Base-by-base conservation (phyloP, 2,888 invertebrate genomes). In the Thelaira solivaga region DNA sequence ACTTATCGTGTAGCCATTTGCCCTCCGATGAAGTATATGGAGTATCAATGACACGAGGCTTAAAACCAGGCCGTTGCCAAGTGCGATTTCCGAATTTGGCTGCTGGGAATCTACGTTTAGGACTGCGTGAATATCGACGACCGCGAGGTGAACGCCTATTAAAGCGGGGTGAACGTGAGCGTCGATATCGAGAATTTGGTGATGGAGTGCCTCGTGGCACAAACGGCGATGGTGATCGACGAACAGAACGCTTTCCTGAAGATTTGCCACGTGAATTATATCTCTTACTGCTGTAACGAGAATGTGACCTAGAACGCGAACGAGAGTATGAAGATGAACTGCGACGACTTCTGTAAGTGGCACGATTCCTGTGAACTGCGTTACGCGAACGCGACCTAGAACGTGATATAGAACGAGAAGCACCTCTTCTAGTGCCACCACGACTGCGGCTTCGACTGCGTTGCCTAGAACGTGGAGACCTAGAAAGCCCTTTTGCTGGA, bases 171-270 rank as follows among this genome's bases (percentile, higher is more conserved):
- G 69, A 72, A 90, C 90, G 10, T 91, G 91, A 81, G 91, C 90
- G 62, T 13, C 76, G 59, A 45, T 67, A 55, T 2, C 55, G 43
- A 3, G 65, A 22, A 93, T 92, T 81, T 90, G 91, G 73, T 0
- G 78, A 78, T 53, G 93, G 90, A 4, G 93, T 89, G 83, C 93
- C 93, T 73, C 93, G 91, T 88, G 93, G 93, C 31, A 94, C 82
- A 51, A 79, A 75, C 20, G 79, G 75, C 6, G 79, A 76, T 4
- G 71, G 71, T 2, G 84, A 80, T 18, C 83, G 84, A 0, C 83
- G 72, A 41, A 89, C 85, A 88, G 86, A 36, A 85, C 86, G 31
- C 84, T 88, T 57, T 89, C 82, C 47, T 88, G 89, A 43, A 36
- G 65, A 68, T 39, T 36, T 59, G 1, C 22, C 36, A 3, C 64